Base-by-base conservation (phyloP, 2,888 invertebrate species). In the Axea sp. region DNA sequence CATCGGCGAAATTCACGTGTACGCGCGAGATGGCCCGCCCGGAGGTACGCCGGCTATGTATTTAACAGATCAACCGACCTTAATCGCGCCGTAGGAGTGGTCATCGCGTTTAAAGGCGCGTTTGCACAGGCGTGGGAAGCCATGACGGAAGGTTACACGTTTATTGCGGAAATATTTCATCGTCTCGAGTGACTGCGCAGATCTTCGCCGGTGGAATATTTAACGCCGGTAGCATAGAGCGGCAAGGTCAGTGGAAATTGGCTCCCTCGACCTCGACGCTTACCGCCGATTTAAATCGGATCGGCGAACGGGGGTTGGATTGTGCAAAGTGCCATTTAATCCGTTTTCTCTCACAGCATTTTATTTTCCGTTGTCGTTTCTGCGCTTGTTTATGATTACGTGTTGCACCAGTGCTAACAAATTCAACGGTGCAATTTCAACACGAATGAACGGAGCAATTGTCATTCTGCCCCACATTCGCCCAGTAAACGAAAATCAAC, bases 121-220 rank as follows among this genome's bases (percentile, higher is more conserved):
- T 73, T 73, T 51, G 69, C 74, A 73, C 71, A 79, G 78, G 83
- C 84, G 83, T 84, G 84, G 83, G 84, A 84, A 83, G 82, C 68
- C 64, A 53, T 60, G 74, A 73, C 78, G 76, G 75, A 79, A 80
- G 80, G 76, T 80, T 82, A 82, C 71, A 75, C 76, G 78, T 78
- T 79, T 80, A 83, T 82, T 80, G 80, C 76, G 78, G 80, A 83
- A 82, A 84, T 83, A 83, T 82, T 84, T 83, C 79, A 85, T 75
- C 81, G 80, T 81, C 81, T 82, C 57, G 43, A 57, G 31, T 49
- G 33, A 68, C 59, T 59, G 57, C 51, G 43, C 62, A 53, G 62
- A 60, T 51, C 59, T 35, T 49, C 62, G 59, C 39, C 9, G 31
- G 24, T 7, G 51, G 17, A 59, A 43, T 43, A 53, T 69, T 69